These are phyloP conservation scores for Pituophis catenifer DNA, from an alignment of 2,113 vertebrate species.

Conservation along the genomic window DNA sequence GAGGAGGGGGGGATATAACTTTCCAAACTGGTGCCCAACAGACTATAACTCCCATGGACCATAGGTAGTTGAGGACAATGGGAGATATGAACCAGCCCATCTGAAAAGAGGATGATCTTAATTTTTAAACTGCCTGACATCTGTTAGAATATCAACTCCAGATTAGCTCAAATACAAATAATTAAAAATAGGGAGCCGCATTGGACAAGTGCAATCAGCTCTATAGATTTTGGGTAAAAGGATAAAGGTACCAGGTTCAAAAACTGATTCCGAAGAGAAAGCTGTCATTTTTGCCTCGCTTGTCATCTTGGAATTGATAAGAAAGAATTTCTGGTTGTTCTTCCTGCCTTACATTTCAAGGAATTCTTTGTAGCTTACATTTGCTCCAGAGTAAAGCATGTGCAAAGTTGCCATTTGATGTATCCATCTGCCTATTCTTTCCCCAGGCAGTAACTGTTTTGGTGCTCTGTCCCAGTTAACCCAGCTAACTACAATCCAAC, in stretches of 20 bases:
- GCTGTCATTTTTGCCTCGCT: not conserved
- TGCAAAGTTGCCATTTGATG: not conserved
- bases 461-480: not conserved
- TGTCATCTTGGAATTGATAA: not conserved
- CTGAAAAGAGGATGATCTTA: not conserved
- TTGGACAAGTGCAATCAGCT: not conserved
- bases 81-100: not conserved
- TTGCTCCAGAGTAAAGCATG: not conserved
- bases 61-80: not conserved
- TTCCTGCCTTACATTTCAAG: not conserved
- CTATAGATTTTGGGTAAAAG: not conserved
- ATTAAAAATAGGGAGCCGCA: not conserved
- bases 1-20: not conserved
- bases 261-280: not conserved
- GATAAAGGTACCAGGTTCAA: not conserved
- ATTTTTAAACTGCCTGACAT: no score
- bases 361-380: not conserved
- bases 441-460: not conserved
- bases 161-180: not conserved
- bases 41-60: not conserved
- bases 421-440: not conserved
- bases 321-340: not conserved
- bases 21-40: not conserved
- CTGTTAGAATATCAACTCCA: not conserved
- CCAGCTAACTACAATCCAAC: not conserved